Conservation (phyloP, 2,888 invertebrate species). For the Cremastobaeus sp. region DNA sequence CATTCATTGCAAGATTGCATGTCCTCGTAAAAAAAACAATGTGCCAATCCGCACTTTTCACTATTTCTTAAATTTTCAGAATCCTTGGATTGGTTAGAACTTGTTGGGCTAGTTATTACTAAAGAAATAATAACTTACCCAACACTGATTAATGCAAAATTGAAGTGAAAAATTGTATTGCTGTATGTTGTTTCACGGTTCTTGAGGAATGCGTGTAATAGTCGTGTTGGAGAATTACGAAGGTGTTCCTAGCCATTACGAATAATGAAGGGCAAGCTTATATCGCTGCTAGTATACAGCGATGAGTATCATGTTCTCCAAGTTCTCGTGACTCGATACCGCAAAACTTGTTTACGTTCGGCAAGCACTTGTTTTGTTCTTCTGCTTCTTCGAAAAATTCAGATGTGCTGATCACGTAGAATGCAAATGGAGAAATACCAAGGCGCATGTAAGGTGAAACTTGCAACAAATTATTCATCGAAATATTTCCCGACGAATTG, state of each 20-base stretch:
- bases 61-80: no score
- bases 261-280: slow-evolving; percentile 45
- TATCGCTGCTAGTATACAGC: slow-evolving; percentile 21
- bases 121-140: slow-evolving; percentile 27
- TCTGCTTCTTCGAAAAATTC: slow-evolving; percentile 26
- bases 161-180: slow-evolving; percentile 15
- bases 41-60: no score
- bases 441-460: slow-evolving; percentile 31
- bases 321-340: slow-evolving; percentile 34
- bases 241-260: slow-evolving; percentile 42
- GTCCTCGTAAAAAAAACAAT: no score
- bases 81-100: no score
- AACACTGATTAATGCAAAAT: slow-evolving; percentile 10
- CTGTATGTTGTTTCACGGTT: slow-evolving; percentile 8
- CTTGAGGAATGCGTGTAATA: slow-evolving; percentile 30
- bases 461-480: slow-evolving; percentile 32
- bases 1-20: no score
- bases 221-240: slow-evolving; percentile 24
- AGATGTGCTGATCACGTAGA: slow-evolving; percentile 51
- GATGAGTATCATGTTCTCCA: slow-evolving; percentile 42
- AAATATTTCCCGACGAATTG: slow-evolving; percentile 18
- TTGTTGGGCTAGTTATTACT: no score
- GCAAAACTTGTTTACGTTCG: slow-evolving; percentile 53
- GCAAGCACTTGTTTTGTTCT: slow-evolving; percentile 35
- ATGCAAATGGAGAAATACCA: slow-evolving; percentile 42